phyloP scores from a whole-genome alignment of 1,140 invertebrate species.

The Plodia interpunctella region DNA sequence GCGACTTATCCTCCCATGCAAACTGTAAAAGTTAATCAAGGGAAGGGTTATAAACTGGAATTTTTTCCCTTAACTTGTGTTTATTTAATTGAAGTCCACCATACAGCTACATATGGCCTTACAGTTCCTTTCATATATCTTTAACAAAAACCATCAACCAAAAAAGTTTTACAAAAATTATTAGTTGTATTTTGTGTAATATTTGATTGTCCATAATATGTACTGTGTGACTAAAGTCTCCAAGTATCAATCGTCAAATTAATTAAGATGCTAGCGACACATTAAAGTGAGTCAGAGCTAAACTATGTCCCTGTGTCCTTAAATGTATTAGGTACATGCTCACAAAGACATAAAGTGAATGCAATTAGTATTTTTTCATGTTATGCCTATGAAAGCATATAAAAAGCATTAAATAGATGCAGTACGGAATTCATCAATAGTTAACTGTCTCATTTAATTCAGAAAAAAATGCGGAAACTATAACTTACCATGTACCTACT shows the following conservation, averaged over 20 bases:
- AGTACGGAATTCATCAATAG: neutral
- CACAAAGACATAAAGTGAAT: neutral
- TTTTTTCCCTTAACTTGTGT: too few relatives aligned
- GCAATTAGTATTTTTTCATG: neutral
- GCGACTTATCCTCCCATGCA: too few relatives aligned
- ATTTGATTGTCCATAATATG: neutral
- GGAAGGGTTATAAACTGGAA: too few relatives aligned
- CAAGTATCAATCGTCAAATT: neutral
- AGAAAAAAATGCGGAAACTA: neutral
- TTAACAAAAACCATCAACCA: too few relatives aligned
- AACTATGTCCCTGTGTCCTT: slow-evolving; percentile 7
- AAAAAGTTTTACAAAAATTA: too few relatives aligned
- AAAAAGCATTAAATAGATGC: neutral
- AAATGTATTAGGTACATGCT: neutral
- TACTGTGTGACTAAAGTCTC: neutral
- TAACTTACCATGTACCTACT: neutral
- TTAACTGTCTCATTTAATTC: neutral
- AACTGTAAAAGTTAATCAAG: too few relatives aligned
- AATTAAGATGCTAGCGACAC: neutral
- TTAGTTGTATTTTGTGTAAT: neutral
- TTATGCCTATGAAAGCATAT: neutral
- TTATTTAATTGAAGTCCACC: too few relatives aligned
- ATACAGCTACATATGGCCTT: too few relatives aligned
- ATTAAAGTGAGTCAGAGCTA: slow-evolving; percentile 2
- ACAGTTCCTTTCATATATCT: too few relatives aligned